phyloP scores from a whole-genome alignment of 2,113 vertebrate genomes.

The Bettongia penicillata region DNA sequence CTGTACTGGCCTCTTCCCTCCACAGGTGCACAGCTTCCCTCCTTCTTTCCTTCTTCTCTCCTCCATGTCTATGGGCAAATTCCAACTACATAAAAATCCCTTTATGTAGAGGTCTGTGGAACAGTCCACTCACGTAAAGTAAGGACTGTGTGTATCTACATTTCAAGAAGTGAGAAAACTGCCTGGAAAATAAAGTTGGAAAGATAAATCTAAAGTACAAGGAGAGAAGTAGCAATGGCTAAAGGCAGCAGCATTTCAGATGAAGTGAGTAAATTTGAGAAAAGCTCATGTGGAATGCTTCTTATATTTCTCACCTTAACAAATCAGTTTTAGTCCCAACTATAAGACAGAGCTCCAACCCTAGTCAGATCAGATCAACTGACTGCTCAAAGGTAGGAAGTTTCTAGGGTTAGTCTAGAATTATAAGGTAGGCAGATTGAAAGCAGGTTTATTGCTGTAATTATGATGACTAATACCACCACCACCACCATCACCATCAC shows the following conservation, averaged over 20 bases:
- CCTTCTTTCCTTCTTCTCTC: neutral
- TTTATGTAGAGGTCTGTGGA: neutral
- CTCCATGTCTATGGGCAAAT: fast-evolving
- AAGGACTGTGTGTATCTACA: neutral
- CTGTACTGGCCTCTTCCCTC: neutral
- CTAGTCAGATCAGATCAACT: neutral
- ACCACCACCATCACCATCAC: neutral
- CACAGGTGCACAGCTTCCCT: neutral
- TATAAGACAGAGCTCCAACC: neutral
- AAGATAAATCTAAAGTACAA: neutral
- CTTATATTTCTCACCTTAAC: neutral
- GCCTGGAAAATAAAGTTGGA: neutral
- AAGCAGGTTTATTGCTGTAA: neutral
- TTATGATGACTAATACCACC: neutral
- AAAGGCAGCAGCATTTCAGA: neutral
- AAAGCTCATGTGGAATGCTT: neutral
- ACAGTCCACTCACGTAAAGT: neutral
- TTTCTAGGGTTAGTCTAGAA: neutral
- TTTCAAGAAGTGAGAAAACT: neutral
- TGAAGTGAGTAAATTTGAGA: neutral
- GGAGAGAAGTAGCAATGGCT: neutral
- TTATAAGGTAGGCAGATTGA: neutral
- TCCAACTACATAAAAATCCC: neutral
- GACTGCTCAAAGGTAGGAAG: neutral
- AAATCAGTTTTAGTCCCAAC: neutral